phyloP scores from a whole-genome alignment of 2,113 vertebrate species.

The Ammodytes dubius region DNA sequence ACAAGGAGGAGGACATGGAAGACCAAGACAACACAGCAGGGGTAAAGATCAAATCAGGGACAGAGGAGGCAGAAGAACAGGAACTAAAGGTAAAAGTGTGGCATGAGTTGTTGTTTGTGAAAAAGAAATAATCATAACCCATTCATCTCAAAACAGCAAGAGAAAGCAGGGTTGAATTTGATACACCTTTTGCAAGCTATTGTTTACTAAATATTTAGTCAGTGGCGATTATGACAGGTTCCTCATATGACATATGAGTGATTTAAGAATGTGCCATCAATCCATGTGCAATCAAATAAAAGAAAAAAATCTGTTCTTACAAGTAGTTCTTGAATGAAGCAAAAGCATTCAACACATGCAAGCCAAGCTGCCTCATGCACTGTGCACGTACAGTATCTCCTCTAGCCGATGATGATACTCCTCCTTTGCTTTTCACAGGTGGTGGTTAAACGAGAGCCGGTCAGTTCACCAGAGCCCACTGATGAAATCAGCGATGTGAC shows the following conservation, averaged over 20 bases:
- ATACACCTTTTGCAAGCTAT: not conserved
- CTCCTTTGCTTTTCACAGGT: slow-evolving; percentile 80
- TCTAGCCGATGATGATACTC: not conserved
- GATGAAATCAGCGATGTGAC: slow-evolving; percentile 94
- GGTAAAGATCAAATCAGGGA: slow-evolving; percentile 76
- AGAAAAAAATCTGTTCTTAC: not conserved
- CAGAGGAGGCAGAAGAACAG: slow-evolving; percentile 82
- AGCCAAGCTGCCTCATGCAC: not conserved
- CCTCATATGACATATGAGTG: not conserved
- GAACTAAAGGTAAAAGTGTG: slow-evolving; percentile 84
- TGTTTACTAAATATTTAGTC: not conserved
- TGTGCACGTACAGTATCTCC: not conserved
- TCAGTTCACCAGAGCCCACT: slow-evolving; percentile 93
- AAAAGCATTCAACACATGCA: not conserved
- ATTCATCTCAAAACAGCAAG: not conserved
- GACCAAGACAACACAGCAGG: slow-evolving; percentile 80
- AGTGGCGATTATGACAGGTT: too few species aligned
- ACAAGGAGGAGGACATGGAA: slow-evolving; percentile 81
- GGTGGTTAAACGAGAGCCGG: slow-evolving; percentile 94
- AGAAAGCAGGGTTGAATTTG: not conserved
- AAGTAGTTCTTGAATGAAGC: not conserved
- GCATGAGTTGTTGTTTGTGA: not conserved
- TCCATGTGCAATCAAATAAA: too few species aligned
- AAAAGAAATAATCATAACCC: not conserved
- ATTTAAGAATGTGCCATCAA: too few species aligned